A percentile compares a stretch with the other conserved stretches of the same genome.
Conservation (phyloP, 2,888 invertebrate species). For the Tetragonula carbonaria region DNA sequence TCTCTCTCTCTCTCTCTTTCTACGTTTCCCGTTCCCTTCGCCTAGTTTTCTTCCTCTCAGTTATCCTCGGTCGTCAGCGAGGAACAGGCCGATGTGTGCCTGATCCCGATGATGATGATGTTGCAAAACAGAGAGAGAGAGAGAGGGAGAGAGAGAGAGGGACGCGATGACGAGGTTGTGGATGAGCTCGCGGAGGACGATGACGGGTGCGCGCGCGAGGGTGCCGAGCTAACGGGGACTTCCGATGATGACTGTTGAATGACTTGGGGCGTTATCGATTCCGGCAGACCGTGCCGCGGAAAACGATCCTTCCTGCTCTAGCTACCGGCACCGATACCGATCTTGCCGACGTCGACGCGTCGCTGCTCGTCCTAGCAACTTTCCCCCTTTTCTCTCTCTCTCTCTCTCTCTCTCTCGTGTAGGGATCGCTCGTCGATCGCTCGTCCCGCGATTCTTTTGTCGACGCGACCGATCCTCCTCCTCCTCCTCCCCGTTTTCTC, state of each 20-base stretch:
- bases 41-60: conserved; percentile 28
- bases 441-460: conserved; percentile 6
- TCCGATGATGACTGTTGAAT: conserved; percentile 83
- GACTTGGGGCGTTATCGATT: conserved; percentile 83
- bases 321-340: conserved; percentile 1
- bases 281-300: conserved; percentile 59
- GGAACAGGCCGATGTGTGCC: no score
- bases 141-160: no score
- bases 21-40: conserved; percentile 3
- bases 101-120: conserved; percentile 28
- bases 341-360: background rate
- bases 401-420: background rate
- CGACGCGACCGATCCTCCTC: background rate
- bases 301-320: conserved; percentile 52
- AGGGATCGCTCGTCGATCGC: conserved; percentile 8
- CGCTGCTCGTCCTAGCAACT: conserved; percentile 8
- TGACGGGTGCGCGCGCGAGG: conserved; percentile 36
- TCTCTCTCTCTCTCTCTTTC: background rate
- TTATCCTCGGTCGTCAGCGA: conserved; percentile 19
- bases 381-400: background rate
- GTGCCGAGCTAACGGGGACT: conserved; percentile 49
- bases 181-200: conserved; percentile 44
- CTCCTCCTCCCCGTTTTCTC: no score
- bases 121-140: background rate
- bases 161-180: conserved; percentile 37